phyloP scores from a whole-genome alignment of 2,113 vertebrate genomes.

The Agelaius tricolor region DNA sequence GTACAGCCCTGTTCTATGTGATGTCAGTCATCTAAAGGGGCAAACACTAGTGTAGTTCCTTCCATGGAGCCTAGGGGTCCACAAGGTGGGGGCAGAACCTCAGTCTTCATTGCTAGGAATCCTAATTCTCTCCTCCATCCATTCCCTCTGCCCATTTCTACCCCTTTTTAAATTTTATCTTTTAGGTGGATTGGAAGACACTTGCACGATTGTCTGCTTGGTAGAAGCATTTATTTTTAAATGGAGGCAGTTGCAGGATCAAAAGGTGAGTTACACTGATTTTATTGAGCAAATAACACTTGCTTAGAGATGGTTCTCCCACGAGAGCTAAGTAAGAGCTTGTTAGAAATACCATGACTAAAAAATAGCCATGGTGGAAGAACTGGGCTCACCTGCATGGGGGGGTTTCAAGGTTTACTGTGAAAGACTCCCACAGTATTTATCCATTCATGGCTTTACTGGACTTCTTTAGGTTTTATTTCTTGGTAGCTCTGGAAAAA shows the following conservation, averaged over 20 bases:
- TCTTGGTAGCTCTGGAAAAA: slow-evolving; percentile 74
- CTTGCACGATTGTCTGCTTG: neutral
- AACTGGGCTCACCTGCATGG: neutral
- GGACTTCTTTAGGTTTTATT: slow-evolving; percentile 63
- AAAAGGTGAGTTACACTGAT: neutral
- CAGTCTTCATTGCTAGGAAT: neutral
- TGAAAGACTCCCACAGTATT: slow-evolving; percentile 22
- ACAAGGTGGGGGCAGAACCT: neutral
- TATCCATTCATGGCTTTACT: slow-evolving; percentile 56
- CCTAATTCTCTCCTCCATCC: neutral
- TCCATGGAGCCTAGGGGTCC: neutral
- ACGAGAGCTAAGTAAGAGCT: neutral
- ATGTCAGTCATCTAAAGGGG: neutral
- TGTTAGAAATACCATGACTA: neutral
- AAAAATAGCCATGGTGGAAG: neutral
- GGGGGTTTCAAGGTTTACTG: neutral
- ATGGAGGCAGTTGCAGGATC: neutral
- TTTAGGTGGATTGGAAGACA: neutral
- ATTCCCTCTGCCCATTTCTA: neutral
- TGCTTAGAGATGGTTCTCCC: neutral
- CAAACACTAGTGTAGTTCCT: neutral
- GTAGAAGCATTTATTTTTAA: neutral
- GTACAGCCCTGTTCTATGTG: neutral
- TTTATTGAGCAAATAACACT: neutral
- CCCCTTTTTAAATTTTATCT: neutral